Evolutionary conservation across 2,113 vertebrate genomes (phyloP).

Genomic region (Indicator indicator): DNA sequence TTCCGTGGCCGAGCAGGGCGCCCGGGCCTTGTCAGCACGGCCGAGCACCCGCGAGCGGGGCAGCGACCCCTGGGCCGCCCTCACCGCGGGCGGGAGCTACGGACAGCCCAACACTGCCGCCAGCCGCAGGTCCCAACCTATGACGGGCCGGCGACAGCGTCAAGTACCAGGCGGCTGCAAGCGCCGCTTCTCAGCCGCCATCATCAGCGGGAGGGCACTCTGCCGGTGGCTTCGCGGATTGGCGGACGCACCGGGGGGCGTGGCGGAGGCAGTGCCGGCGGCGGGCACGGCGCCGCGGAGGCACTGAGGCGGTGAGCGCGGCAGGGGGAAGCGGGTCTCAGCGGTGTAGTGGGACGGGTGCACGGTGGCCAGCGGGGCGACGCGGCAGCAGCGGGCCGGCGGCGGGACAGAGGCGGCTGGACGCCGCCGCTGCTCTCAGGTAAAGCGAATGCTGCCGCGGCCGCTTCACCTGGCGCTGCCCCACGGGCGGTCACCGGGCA

Average conservation of each 20-base stretch:
- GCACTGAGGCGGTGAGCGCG: neutral
- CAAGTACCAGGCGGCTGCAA: neutral
- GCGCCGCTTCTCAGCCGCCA: neutral
- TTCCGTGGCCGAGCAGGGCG: no score
- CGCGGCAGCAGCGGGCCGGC: neutral
- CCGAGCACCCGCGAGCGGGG: rapidly evolving
- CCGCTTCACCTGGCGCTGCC: neutral
- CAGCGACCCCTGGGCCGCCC: rapidly evolving
- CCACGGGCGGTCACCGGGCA: neutral
- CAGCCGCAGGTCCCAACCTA: no score
- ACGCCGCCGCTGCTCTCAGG: neutral
- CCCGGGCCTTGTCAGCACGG: no score
- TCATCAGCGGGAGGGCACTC: neutral
- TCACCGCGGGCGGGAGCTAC: rapidly evolving
- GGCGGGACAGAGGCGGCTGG: neutral
- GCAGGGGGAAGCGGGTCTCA: rapidly evolving
- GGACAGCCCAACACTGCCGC: rapidly evolving
- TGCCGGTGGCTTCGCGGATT: neutral
- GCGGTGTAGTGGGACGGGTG: no score
- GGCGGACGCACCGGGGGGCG: neutral
- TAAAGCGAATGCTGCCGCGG: neutral
- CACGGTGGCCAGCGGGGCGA: no score
- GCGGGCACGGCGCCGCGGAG: neutral
- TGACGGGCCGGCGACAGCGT: neutral
- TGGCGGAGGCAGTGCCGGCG: neutral